Base-by-base conservation (phyloP, 92 coral and sea anemone species). In the Bergia sp. region DNA sequence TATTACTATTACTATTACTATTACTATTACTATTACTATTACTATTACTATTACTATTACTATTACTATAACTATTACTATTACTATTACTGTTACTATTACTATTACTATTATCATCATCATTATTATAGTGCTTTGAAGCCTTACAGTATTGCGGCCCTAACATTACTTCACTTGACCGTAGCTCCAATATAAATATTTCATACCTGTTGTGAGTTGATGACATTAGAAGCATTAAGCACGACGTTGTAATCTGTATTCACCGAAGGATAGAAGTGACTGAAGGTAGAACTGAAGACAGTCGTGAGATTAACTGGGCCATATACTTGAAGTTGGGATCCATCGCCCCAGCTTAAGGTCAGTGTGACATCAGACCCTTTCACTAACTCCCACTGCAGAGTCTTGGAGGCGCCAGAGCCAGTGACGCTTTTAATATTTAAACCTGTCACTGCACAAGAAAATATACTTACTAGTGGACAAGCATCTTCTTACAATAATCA, bases 321-420 rank as follows among this genome's bases (percentile, higher is more conserved):
- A 12, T 72, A 72, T 37, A 3, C 1, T 72, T 37, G 76, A n/a
- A 39, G 15, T 42, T 72, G 76, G 39, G 76, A 72, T 36, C 76
- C 76, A 72, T 72, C 76, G 21, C 76, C 76, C 76, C 76, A 72
- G 76, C 23, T 39, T 15, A 72, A 38, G 15, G 76, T n/a, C 40
- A 72, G 38, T 72, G 76, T 72, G 76, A 72, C 76, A 38, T 72
- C 76, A 72, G 76, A 72, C 38, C 76, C 76, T 6, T 1, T 36
- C 11, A 36, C 40, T 29, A 9, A 6, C 13, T 72, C 76, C 76
- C 76, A 72, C 43, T 72, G 76, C 7, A 72, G 0, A 4, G 13
- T 3, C 38, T 0, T 71, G 7, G 13, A 21, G 6, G 76, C 76
- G 3, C 76, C 76, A 5, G 76, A 1, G 36, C 76, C 76, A 7